Evolutionary conservation across 2,888 invertebrate genomes (phyloP).

Genomic region (Polymixis flavicincta): DNA sequence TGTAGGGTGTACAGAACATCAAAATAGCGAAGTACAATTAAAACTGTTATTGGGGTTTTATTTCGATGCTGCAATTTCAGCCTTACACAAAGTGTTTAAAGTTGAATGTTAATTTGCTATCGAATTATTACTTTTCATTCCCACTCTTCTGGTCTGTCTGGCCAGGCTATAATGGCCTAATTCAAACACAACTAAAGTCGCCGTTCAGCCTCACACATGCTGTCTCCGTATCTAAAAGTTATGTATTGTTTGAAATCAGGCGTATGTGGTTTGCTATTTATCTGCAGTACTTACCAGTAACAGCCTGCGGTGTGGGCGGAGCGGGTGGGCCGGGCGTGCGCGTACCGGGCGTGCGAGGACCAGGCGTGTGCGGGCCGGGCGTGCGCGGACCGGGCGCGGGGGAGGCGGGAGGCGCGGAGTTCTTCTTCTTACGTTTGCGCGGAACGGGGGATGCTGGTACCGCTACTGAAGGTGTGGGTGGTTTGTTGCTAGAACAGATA

Average conservation of each 20-base stretch:
- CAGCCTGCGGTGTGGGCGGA: conserved; percentile 57
- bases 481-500: conserved; percentile 35
- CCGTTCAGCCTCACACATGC: no score
- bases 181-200: no score
- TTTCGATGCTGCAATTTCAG: background rate
- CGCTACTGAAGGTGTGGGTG: conserved; percentile 56
- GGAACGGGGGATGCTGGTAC: conserved; percentile 77
- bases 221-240: background rate
- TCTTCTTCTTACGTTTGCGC: conserved; percentile 80
- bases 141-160: no score
- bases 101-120: background rate
- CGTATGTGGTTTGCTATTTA: background rate
- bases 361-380: background rate
- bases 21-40: no score
- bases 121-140: background rate
- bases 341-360: conserved; percentile 54
- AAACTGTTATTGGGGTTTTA: background rate
- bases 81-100: background rate
- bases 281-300: conserved; percentile 51
- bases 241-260: background rate
- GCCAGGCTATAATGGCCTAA: no score
- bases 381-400: conserved; percentile 51
- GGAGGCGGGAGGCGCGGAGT: conserved; percentile 34
- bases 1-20: no score
- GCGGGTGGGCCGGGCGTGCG: conserved; percentile 53